Conservation (phyloP, 2,888 invertebrate species). For the Chrysomela aeneicollis region DNA sequence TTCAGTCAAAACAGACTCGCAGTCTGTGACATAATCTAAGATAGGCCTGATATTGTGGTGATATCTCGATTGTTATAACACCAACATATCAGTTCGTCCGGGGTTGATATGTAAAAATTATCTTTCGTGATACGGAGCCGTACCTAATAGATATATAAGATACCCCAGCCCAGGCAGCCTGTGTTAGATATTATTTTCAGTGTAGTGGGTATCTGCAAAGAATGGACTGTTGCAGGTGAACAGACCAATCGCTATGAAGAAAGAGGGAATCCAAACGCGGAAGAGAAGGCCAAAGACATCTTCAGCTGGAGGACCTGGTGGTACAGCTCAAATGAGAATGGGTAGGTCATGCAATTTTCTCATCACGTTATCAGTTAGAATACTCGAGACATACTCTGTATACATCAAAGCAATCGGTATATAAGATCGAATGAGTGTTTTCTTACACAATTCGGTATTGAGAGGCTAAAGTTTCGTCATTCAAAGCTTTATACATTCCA, state of each 20-base stretch:
- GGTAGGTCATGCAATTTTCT: slow-evolving; percentile 38
- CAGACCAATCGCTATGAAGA: slow-evolving; percentile 97
- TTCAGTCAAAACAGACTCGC: slow-evolving; percentile 41
- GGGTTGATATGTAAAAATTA: slow-evolving; percentile 49
- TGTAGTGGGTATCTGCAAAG: slow-evolving; percentile 35
- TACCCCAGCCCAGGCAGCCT: slow-evolving; percentile 30
- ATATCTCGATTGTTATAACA: slow-evolving; percentile 48
- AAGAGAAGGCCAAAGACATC: slow-evolving; percentile 86
- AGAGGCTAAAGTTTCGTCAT: no score
- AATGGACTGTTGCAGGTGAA: slow-evolving; percentile 72
- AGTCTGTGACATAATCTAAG: slow-evolving; percentile 62
- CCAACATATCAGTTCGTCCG: slow-evolving; percentile 50
- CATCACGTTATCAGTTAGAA: no score
- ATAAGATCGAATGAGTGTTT: no score
- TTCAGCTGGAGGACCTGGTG: slow-evolving; percentile 36
- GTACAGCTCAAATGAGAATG: slow-evolving; percentile 38
- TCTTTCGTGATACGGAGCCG: slow-evolving; percentile 48
- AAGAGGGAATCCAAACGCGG: slow-evolving; percentile 97
- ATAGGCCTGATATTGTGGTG: slow-evolving; percentile 45
- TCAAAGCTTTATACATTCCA: not conserved
- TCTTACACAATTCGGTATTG: no score
- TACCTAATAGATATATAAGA: slow-evolving; percentile 50
- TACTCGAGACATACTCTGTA: no score
- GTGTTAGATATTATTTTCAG: slow-evolving; percentile 49
- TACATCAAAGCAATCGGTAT: no score